phyloP scores from a whole-genome alignment of 1,140 invertebrate genomes.

The Drosophila sp. region DNA sequence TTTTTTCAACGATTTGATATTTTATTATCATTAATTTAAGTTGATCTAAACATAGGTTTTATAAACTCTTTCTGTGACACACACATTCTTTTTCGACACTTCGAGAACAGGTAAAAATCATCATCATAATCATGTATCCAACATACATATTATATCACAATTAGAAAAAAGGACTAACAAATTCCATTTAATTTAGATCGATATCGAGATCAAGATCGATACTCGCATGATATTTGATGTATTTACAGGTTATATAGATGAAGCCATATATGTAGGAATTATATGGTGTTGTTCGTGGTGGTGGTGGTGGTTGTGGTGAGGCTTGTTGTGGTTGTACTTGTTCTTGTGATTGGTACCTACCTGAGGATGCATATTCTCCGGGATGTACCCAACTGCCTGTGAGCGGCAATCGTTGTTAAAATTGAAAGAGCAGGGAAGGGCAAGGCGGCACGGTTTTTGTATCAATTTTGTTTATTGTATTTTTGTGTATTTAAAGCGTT shows the following conservation, averaged over 20 bases:
- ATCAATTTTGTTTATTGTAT: background rate
- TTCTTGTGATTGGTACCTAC: conserved; percentile 86
- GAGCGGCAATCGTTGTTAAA: conserved; percentile 5
- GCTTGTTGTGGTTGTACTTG: conserved; percentile 50
- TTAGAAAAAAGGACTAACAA: conserved; percentile 10
- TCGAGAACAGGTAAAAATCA: conserved; percentile 52
- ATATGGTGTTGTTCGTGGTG: conserved; percentile 66
- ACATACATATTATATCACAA: conserved; percentile 39
- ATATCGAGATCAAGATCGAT: conserved; percentile 42
- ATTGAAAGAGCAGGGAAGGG: background rate
- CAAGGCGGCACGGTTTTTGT: background rate
- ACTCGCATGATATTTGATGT: conserved; percentile 79
- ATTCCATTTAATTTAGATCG: conserved; percentile 27
- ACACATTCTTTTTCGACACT: conserved; percentile 48
- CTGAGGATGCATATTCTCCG: conserved; percentile 98
- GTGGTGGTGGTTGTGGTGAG: conserved; percentile 42
- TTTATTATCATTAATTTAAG: conserved; percentile 22
- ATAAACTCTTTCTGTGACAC: conserved; percentile 40
- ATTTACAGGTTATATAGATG: conserved; percentile 83
- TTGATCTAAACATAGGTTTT: conserved; percentile 5
- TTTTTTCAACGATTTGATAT: conserved; percentile 55
- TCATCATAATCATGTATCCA: conserved; percentile 31
- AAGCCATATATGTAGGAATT: conserved; percentile 81
- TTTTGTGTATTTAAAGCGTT: conserved; percentile 1
- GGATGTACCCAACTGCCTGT: conserved; percentile 98